Evolutionary conservation across 1,140 invertebrate species (phyloP).

Genomic region (Drosophila subpulchrella): DNA sequence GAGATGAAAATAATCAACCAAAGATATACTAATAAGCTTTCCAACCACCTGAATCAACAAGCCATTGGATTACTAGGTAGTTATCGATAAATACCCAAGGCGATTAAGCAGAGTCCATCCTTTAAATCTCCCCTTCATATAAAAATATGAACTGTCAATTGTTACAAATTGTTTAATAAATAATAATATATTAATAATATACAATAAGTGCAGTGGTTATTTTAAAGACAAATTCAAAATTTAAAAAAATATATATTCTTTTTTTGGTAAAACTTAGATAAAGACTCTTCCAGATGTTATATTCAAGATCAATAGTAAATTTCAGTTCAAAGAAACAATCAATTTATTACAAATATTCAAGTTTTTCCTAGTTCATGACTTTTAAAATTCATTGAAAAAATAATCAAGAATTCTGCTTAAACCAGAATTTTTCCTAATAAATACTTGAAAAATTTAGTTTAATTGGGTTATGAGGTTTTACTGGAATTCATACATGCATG

Average conservation of each 20-base stretch:
- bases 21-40: no score
- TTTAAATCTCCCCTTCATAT: no score
- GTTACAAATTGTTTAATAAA: no score
- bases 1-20: no score
- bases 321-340: background rate
- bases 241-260: slow-evolving; percentile 12
- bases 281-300: background rate
- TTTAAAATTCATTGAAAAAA: background rate
- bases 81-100: no score
- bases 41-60: no score
- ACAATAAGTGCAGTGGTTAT: no score
- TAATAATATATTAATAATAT: no score
- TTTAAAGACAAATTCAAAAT: no score
- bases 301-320: background rate
- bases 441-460: background rate
- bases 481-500: background rate
- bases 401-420: background rate
- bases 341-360: background rate
- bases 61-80: no score
- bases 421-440: background rate
- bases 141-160: no score
- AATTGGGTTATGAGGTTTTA: background rate
- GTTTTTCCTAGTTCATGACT: background rate
- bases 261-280: background rate
- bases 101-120: no score